These are phyloP conservation scores for Tachuris rubrigastra DNA, from an alignment of 2,113 vertebrate species.

Conservation along the genomic window DNA sequence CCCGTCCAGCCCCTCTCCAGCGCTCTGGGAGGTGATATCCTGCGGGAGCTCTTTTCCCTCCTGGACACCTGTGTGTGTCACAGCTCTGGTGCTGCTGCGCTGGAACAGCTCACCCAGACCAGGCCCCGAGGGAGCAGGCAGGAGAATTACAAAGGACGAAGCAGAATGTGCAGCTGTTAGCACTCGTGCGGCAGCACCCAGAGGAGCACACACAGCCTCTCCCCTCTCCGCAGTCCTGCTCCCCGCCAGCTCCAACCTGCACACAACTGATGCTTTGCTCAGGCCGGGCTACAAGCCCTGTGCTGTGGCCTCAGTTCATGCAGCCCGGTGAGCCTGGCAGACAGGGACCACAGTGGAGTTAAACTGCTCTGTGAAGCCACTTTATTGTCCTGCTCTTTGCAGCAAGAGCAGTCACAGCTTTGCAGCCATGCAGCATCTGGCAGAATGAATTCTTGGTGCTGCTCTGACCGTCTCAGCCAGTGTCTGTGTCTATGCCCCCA, in stretches of 20 bases:
- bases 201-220: rapidly evolving
- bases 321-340: background rate
- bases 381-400: background rate
- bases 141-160: rapidly evolving
- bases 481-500: rapidly evolving
- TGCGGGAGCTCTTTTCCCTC: too few relatives aligned
- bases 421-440: background rate
- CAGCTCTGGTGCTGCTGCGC: background rate
- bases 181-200: rapidly evolving
- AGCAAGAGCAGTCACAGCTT: background rate
- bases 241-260: too few relatives aligned
- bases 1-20: background rate
- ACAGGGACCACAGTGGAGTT: rapidly evolving
- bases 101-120: background rate
- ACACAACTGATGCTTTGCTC: too few relatives aligned
- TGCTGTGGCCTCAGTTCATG: background rate
- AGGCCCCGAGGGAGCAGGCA: background rate
- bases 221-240: rapidly evolving
- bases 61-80: rapidly evolving
- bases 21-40: rapidly evolving
- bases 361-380: background rate
- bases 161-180: rapidly evolving
- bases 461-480: background rate
- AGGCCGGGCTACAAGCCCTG: rapidly evolving
- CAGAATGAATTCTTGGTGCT: background rate